Percentiles rank a stretch among this genome's conserved stretches.
Conservation (phyloP, 2,113 vertebrate genomes). For the Stercorarius parasiticus region DNA sequence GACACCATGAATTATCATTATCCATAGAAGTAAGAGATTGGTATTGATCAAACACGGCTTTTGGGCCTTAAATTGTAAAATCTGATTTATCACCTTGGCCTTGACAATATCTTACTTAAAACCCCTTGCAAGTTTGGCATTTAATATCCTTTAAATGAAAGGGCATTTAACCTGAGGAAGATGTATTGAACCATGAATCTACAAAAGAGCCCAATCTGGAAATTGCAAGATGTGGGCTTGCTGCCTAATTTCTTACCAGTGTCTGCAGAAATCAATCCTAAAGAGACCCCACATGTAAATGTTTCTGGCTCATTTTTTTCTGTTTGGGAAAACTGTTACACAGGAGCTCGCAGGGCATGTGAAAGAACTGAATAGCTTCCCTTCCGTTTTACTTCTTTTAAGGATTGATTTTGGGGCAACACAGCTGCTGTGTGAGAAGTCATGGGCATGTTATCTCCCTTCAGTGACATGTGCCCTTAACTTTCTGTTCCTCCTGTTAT, state of each 20-base stretch:
- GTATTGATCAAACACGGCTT: constrained; percentile 31
- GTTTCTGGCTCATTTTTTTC: neutral
- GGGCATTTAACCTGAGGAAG: constrained; percentile 8
- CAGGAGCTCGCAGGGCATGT: neutral
- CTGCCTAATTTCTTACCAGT: neutral
- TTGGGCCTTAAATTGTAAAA: constrained; percentile 18
- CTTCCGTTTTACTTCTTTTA: neutral
- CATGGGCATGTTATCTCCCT: neutral
- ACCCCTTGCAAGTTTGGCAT: neutral
- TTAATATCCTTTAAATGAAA: constrained; percentile 38
- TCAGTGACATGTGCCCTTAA: neutral
- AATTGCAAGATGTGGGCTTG: neutral
- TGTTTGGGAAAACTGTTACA: neutral
- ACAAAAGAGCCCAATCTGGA: neutral
- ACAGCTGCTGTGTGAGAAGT: neutral
- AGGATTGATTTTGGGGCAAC: neutral
- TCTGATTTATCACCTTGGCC: neutral
- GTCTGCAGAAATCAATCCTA: neutral
- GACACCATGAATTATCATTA: constrained; percentile 5
- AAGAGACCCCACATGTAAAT: neutral
- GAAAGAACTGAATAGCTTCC: neutral
- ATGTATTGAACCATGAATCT: neutral
- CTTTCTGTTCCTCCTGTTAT: neutral
- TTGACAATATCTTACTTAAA: constrained; percentile 24
- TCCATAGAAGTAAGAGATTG: neutral